Evolutionary conservation across 2,888 invertebrate species (phyloP).

Genomic region (Adelognathus sp.): DNA sequence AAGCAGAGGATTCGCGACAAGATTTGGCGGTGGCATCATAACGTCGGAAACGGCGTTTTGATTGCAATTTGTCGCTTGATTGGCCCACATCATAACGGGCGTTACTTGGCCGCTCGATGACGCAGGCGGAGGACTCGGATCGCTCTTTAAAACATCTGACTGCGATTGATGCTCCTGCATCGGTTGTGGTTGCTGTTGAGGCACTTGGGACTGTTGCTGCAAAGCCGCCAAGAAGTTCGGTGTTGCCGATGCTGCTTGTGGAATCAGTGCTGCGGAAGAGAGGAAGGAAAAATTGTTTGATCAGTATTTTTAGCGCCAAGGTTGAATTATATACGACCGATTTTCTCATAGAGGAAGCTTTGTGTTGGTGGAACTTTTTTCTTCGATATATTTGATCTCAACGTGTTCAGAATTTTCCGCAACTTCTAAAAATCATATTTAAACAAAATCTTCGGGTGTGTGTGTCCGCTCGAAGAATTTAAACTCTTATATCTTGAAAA

Average conservation of each 20-base stretch:
- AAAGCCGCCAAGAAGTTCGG: conserved; percentile 59
- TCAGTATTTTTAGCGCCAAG: background rate
- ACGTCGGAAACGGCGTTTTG: conserved; percentile 82
- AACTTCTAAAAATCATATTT: too few relatives aligned
- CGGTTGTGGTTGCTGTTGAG: conserved; percentile 50
- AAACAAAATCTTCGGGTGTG: too few relatives aligned
- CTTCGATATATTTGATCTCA: too few relatives aligned
- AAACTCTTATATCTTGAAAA: too few relatives aligned
- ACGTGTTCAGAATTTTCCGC: too few relatives aligned
- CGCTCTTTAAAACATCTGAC: conserved; percentile 74
- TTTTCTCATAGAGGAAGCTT: too few relatives aligned
- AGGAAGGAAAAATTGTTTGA: background rate
- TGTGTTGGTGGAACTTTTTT: too few relatives aligned
- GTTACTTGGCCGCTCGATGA: conserved; percentile 69
- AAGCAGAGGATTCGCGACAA: conserved; percentile 83
- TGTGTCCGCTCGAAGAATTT: too few relatives aligned
- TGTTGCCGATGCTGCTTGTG: conserved; percentile 65
- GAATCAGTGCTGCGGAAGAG: conserved; percentile 68
- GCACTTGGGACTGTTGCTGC: conserved; percentile 48
- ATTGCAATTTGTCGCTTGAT: conserved; percentile 63
- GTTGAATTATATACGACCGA: background rate
- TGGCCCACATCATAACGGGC: conserved; percentile 77
- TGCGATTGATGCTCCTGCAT: conserved; percentile 59
- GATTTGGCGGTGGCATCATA: conserved; percentile 86
- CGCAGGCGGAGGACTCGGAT: conserved; percentile 75